Evolutionary conservation across 2,113 vertebrate genomes (phyloP), one percentile per base, ranked within the genome.

Genomic region (Ceyx cyanopectus): DNA sequence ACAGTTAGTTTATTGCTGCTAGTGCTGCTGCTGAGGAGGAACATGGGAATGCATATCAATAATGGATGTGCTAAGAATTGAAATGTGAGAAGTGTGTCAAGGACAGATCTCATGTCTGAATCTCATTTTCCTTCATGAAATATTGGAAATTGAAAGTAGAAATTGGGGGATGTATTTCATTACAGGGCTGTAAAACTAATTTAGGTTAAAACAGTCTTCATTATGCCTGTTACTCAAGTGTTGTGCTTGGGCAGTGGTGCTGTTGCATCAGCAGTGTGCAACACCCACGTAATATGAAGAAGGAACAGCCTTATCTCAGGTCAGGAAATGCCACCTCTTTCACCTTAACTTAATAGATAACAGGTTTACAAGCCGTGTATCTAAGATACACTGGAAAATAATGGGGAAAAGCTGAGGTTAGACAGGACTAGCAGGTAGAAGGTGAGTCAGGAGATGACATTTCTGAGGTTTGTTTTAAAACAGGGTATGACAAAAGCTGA

Each of bases 381-480:
- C 65, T 78, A 60, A 24, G 48, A 62, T 85, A 41, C 17, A 2
- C 85, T 48, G 45, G 29, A 46, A 18, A 75, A 32, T 19, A 32
- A 32, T 29, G 73, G 32, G 63, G 65, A 60, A 77, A 26, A 73
- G 34, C 61, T 94, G 76, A 48, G 54, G 80, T 81, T 92, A 85
- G 69, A 34, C 82, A 60, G 50, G 88, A 73, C 45, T 45, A 43
- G 30, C 68, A 72, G 45, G 75, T 81, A 48, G 75, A 58, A 68
- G 69, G 20, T 91, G 84, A 93, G 69, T 96, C 66, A 92, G 50
- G 80, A 68, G 41, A 30, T 26, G 41, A 81, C 70, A 40, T 84
- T 89, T 86, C 73, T 87, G 95, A 94, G 91, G 90, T 82, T 82
- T 88, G 26, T 54, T 89, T 91, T 93, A 73, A 80, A 68, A 93